Base-by-base conservation (phyloP, 1,140 invertebrate species). In the Holcopasites calliopsidis region DNA sequence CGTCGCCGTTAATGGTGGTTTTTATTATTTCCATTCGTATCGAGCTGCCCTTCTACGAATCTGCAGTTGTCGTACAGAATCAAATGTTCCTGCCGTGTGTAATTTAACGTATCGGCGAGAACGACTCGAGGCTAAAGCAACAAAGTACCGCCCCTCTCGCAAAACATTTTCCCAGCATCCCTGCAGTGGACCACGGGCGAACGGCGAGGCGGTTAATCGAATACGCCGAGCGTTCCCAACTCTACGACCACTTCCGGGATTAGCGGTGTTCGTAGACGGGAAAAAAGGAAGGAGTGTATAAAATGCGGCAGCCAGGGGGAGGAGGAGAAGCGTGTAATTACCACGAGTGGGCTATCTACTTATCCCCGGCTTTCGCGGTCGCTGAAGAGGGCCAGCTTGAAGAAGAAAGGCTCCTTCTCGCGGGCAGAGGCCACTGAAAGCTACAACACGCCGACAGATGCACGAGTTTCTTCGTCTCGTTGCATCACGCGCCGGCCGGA, bases 281-380 rank as follows among this genome's bases (percentile, higher is more conserved):
- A n/a, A n/a, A n/a, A n/a, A n/a, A n/a, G n/a, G n/a, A 42, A 33
- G 38, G 38, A 61, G 57, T 42, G 60, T 73, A 73, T 52, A 61
- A 80, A 80, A 74, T 23, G 26, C 16, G 57, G 21, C 11, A 38
- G 49, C 18, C 21, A 26, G 21, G 57, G 31, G 38, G 16, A 23
- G 49, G 18, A 23, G 47, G 69, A 70, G 78, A 61, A 40, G 57
- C 44, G 42, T 47, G 77, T 73, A 84, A 84, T 84, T 84, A 84
- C 61, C 60, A 79, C 66, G 72, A 79, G 72, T 66, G 49, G 68
- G 65, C 57, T 75, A 69, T 74, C 77, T 77, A 68, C 77, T 84
- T 75, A 80, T 80, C 77, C 73, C 57, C 26, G 49, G 40, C 71
- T 79, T 76, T 79, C 62, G 65, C 57, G 79, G 55, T 68, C 68